Evolutionary conservation across 2,888 invertebrate genomes (phyloP).

Genomic region (Drosophila stalkeri): DNA sequence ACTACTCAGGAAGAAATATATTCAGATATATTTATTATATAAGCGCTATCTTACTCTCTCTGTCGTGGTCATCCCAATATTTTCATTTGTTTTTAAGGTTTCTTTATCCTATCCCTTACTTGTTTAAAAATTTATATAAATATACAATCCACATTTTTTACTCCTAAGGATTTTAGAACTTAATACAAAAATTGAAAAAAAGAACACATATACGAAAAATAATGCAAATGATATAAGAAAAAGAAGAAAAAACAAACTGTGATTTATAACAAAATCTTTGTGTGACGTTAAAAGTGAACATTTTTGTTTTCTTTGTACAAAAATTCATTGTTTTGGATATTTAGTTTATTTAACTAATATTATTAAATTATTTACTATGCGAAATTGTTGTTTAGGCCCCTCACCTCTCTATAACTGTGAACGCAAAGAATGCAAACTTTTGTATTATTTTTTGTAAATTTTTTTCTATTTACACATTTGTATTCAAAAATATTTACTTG

Average conservation of each 20-base stretch:
- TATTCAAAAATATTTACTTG: slow-evolving; percentile 28
- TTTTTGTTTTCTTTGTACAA: slow-evolving; percentile 71
- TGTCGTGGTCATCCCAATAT: slow-evolving; percentile 19
- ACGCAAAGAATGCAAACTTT: slow-evolving; percentile 68
- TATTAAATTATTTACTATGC: slow-evolving; percentile 52
- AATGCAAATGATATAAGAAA: slow-evolving; percentile 67
- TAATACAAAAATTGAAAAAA: slow-evolving; percentile 19
- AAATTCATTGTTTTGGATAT: slow-evolving; percentile 75
- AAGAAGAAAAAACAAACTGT: slow-evolving; percentile 80
- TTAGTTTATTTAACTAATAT: slow-evolving; percentile 53
- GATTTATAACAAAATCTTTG: slow-evolving; percentile 77
- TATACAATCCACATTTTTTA: slow-evolving; percentile 5
- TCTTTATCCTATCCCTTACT: slow-evolving; percentile 10
- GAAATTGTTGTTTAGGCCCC: slow-evolving; percentile 80
- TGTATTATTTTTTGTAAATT: slow-evolving; percentile 77
- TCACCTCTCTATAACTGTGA: slow-evolving; percentile 54
- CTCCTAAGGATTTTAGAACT: slow-evolving; percentile 25
- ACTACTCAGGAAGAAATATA: slow-evolving; percentile 27
- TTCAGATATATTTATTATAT: slow-evolving; percentile 27
- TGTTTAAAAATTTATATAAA: slow-evolving; percentile 7
- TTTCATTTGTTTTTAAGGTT: slow-evolving; percentile 18
- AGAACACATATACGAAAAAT: slow-evolving; percentile 66
- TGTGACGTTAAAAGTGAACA: slow-evolving; percentile 57
- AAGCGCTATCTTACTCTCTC: slow-evolving; percentile 9
- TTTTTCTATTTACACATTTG: slow-evolving; percentile 33